Base-by-base conservation (phyloP, 2,113 vertebrate species). In the Tachycineta bicolor region DNA sequence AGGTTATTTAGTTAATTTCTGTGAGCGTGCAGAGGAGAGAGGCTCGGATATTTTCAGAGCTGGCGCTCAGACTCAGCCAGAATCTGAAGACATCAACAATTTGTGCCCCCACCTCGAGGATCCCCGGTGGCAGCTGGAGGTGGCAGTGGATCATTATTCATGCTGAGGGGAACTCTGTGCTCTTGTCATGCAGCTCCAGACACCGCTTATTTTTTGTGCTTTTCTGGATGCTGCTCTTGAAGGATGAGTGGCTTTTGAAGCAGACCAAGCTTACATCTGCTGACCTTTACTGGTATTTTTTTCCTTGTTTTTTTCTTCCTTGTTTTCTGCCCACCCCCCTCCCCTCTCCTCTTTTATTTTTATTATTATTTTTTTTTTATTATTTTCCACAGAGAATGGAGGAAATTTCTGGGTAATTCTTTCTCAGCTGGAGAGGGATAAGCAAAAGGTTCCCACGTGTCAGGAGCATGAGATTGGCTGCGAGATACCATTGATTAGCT, bases 261-360 rank as follows among this genome's bases (percentile, higher is more conserved):
- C 60, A 84, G 53, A 39, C 4, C 20, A 41, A 84, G 62, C 37
- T 84, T 58, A 62, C 20, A 43, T 64, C 47, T 49, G 56, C 2
- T 0, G 0, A 85, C 53, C 46, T 93, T 91, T 59, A 37, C 20
- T 46, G 55, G 5, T 55, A 9, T 22, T 81, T 88, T 49, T 46
- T 29, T 2, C 2, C 2, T 34, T 9, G 1, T 0, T 17, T 64
- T 25, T 16, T 20, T 31, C n/a, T n/a, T n/a, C n/a, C n/a, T n/a
- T n/a, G n/a, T n/a, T n/a, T n/a, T n/a, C n/a, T n/a, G n/a, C n/a
- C 37, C 37, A 37, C 4, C 2, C 1, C 26, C 2, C 8, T 1
- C 37, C 11, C 4, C 2, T 21, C 29, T 33, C 3, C 17, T 55
- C 12, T 28, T n/a, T n/a, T n/a, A n/a, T 29, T 9, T 31, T 43